phyloP scores from a whole-genome alignment of 2,113 vertebrate species.

The Pleuronectes platessa region DNA sequence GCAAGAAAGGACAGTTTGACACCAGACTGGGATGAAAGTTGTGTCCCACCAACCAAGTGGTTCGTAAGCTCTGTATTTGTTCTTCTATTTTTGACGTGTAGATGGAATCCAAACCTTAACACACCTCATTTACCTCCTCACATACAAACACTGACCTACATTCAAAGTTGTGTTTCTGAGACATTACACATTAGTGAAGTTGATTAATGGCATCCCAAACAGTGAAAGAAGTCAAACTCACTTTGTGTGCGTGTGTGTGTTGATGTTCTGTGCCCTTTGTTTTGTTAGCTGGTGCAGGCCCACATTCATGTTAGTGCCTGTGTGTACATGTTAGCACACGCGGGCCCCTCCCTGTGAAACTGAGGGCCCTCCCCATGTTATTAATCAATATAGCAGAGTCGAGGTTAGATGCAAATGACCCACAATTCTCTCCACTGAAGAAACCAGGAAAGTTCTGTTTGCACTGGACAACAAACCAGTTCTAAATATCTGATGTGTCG shows the following conservation, averaged over 20 bases:
- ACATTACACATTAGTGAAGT: not conserved
- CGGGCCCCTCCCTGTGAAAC: not conserved
- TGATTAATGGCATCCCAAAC: not conserved
- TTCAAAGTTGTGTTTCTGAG: not conserved
- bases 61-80: slow-evolving; percentile 26
- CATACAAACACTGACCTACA: not conserved
- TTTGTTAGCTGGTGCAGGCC: not conserved
- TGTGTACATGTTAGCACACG: not conserved
- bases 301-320: not conserved
- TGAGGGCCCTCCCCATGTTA: not conserved
- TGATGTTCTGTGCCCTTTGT: not conserved
- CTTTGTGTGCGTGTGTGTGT: not conserved
- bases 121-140: not conserved
- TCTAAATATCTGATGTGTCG: too few species aligned
- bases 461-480: too few species aligned
- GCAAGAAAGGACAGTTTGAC: slow-evolving; percentile 62
- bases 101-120: slow-evolving; percentile 7
- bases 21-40: slow-evolving; percentile 26
- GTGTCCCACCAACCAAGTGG: not conserved
- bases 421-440: not conserved
- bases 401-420: not conserved
- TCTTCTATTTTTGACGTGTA: slow-evolving; percentile 30
- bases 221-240: not conserved
- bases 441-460: not conserved
- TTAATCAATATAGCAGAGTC: not conserved